Conservation (phyloP, 2,888 invertebrate genomes). For the Beris morrisii region DNA sequence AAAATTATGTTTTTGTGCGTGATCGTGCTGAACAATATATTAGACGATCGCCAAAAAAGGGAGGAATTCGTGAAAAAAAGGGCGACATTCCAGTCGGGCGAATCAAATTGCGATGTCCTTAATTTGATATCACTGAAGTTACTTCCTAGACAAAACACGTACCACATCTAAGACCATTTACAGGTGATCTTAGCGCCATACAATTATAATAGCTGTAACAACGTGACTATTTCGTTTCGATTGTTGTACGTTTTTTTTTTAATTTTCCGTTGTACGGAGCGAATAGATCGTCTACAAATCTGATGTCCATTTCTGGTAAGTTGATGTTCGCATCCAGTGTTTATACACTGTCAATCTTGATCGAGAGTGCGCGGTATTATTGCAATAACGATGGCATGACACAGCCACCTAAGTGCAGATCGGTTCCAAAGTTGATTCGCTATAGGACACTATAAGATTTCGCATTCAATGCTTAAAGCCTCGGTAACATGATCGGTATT, state of each 20-base stretch:
- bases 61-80: too few species aligned
- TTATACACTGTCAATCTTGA: constrained; percentile 27
- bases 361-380: neutral
- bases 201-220: constrained; percentile 27
- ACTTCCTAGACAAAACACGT: too few species aligned
- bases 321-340: constrained; percentile 28
- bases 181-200: constrained; percentile 26
- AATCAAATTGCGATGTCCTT: too few species aligned
- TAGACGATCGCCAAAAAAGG: too few species aligned
- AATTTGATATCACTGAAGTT: too few species aligned
- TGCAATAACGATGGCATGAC: too few species aligned
- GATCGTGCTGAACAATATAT: constrained; percentile 11
- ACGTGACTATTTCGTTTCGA: neutral
- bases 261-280: neutral
- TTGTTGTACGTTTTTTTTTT: constrained; percentile 2
- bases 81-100: too few species aligned
- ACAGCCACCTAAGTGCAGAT: too few species aligned
- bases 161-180: constrained; percentile 9
- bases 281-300: constrained; percentile 25
- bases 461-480: constrained; percentile 30
- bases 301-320: constrained; percentile 31
- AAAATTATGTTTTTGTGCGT: neutral
- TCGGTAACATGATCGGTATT: constrained; percentile 42
- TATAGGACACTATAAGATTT: constrained; percentile 2
- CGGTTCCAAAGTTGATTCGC: too few species aligned